A percentile compares a stretch with the other conserved stretches of the same genome.
These are phyloP conservation scores for Lamprotornis superbus DNA, from an alignment of 2,113 vertebrate species.

Conservation along the genomic window DNA sequence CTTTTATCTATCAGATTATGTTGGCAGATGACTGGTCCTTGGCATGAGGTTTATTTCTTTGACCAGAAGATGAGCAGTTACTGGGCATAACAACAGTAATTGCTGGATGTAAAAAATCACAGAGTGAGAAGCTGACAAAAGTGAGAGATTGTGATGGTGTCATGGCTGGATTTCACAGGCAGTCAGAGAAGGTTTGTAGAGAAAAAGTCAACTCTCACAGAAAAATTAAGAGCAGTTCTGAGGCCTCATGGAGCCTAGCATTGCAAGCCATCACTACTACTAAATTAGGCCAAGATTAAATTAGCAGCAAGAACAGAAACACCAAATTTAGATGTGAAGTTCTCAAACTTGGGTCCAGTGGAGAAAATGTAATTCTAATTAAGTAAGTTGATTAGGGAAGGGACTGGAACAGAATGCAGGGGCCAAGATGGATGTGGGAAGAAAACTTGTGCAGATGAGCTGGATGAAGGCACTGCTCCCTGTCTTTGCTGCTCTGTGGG, in stretches of 20 bases:
- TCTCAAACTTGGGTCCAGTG: background rate
- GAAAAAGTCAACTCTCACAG: background rate
- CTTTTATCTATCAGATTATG: background rate
- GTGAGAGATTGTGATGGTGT: background rate
- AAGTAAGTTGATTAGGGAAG: background rate
- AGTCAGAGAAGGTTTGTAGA: accelerated
- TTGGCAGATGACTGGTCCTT: background rate
- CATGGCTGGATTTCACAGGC: background rate
- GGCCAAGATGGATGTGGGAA: accelerated
- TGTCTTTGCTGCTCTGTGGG: background rate
- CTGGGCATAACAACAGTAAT: background rate
- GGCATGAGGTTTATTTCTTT: background rate
- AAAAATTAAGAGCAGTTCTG: background rate
- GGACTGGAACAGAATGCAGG: background rate
- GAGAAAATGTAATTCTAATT: background rate
- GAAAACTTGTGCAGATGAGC: background rate
- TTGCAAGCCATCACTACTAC: background rate
- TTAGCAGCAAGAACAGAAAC: background rate
- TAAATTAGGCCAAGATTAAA: background rate
- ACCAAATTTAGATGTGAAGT: background rate
- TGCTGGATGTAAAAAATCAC: background rate
- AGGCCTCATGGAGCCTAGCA: background rate
- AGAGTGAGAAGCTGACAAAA: background rate
- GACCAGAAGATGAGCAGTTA: background rate
- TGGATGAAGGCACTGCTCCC: background rate